Conservation (phyloP, 2,888 invertebrate genomes). For the Smittia sp. region DNA sequence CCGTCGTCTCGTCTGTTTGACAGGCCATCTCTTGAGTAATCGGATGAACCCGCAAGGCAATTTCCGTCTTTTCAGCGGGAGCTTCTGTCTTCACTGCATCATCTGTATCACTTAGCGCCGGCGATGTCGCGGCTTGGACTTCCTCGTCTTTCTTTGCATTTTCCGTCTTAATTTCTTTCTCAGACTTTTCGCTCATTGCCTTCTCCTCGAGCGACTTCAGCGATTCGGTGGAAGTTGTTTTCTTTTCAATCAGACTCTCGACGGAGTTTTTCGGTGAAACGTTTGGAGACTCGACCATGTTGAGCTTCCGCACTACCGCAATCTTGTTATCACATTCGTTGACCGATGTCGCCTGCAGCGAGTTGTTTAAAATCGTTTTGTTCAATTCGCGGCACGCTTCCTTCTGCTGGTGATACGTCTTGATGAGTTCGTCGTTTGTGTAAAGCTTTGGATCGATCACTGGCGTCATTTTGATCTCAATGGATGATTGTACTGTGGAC, state of each 20-base stretch:
- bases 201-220: constrained; percentile 14
- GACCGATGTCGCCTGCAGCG: constrained; percentile 7
- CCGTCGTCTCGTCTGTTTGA: constrained; percentile 56
- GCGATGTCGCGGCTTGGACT: not conserved
- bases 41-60: constrained; percentile 58
- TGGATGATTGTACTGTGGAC: constrained; percentile 51
- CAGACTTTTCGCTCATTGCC: constrained; percentile 27
- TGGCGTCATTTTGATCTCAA: constrained; percentile 52
- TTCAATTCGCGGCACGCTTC: constrained; percentile 28
- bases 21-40: constrained; percentile 57
- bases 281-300: constrained; percentile 26
- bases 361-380: constrained; percentile 30
- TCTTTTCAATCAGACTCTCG: constrained; percentile 22
- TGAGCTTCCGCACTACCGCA: constrained; percentile 37
- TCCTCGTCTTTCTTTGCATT: constrained; percentile 11
- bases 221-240: not conserved
- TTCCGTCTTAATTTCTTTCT: constrained; percentile 31
- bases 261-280: not conserved
- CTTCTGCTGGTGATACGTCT: constrained; percentile 36
- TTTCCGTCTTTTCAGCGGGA: constrained; percentile 63
- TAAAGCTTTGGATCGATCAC: constrained; percentile 48
- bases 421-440: constrained; percentile 36
- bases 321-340: constrained; percentile 39
- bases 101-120: constrained; percentile 43
- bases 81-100: constrained; percentile 55